phyloP scores from a whole-genome alignment of 2,113 vertebrate species.

The Oxyruncus cristatus region DNA sequence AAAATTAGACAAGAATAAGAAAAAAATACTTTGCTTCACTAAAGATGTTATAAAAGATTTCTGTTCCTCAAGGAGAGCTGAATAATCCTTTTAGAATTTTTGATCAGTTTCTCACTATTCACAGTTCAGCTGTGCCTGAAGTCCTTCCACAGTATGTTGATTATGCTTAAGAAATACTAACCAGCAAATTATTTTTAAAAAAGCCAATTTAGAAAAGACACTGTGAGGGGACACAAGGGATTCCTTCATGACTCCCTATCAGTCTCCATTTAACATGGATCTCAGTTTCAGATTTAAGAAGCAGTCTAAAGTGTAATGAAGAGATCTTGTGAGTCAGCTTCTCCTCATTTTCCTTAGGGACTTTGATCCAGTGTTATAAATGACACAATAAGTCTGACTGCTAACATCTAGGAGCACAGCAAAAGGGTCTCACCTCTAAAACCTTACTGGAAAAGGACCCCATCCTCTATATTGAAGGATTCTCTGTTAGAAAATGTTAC shows the following conservation, averaged over 20 bases:
- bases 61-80: neutral
- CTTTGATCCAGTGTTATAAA: neutral
- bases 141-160: neutral
- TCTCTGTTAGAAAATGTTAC: neutral
- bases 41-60: neutral
- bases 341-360: neutral
- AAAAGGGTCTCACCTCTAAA: neutral
- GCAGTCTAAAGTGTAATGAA: neutral
- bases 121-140: neutral
- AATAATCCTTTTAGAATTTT: neutral
- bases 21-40: neutral
- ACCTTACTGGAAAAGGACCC: neutral
- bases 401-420: neutral
- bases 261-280: neutral
- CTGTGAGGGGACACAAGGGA: neutral
- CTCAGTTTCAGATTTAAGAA: neutral
- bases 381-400: neutral
- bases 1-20: neutral
- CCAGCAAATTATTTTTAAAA: neutral
- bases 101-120: neutral
- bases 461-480: neutral
- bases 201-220: fast-evolving
- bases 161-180: neutral
- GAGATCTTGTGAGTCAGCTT: neutral
- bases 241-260: neutral